phyloP scores from a whole-genome alignment of 2,113 vertebrate species.

The Cyanoramphus novaezelandiae region DNA sequence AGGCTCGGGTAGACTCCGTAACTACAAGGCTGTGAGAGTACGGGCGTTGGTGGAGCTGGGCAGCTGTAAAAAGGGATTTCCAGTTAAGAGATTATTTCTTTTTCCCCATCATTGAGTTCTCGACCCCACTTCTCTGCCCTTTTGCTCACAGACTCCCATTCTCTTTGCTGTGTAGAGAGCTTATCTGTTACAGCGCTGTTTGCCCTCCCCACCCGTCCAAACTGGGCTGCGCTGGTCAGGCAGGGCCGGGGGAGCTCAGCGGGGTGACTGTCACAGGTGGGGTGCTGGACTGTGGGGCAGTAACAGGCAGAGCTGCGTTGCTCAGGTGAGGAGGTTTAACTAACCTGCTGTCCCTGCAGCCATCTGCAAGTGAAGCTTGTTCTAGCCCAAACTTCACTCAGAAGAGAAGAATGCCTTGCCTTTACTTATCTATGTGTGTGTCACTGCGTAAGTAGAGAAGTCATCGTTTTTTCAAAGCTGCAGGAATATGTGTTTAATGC shows the following conservation, averaged over 20 bases:
- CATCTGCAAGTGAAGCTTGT: not conserved
- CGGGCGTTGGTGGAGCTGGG: not conserved
- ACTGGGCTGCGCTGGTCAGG: not conserved
- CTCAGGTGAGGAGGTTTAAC: not conserved
- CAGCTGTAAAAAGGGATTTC: not conserved
- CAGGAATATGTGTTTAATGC: not conserved
- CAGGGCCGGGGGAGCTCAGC: not conserved
- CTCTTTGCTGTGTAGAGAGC: not conserved
- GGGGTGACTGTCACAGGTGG: not conserved
- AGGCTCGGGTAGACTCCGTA: too few relatives aligned
- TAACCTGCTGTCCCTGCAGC: accelerated
- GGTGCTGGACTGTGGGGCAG: not conserved
- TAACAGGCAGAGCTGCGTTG: not conserved
- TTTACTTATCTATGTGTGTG: too few relatives aligned
- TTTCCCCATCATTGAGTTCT: accelerated
- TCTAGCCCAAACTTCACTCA: not conserved
- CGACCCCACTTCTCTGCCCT: not conserved
- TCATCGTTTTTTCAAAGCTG: not conserved
- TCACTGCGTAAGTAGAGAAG: not conserved
- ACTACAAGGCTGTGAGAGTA: accelerated
- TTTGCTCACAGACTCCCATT: too few relatives aligned
- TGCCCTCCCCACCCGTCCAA: not conserved
- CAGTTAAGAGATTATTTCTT: too few relatives aligned
- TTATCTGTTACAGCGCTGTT: not conserved
- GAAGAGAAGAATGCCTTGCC: not conserved